Evolutionary conservation across 30 jellyfish, hydroid and myxozoan species (phyloP), one percentile per base, ranked within the genome.

Genomic region (Mastigias papua): DNA sequence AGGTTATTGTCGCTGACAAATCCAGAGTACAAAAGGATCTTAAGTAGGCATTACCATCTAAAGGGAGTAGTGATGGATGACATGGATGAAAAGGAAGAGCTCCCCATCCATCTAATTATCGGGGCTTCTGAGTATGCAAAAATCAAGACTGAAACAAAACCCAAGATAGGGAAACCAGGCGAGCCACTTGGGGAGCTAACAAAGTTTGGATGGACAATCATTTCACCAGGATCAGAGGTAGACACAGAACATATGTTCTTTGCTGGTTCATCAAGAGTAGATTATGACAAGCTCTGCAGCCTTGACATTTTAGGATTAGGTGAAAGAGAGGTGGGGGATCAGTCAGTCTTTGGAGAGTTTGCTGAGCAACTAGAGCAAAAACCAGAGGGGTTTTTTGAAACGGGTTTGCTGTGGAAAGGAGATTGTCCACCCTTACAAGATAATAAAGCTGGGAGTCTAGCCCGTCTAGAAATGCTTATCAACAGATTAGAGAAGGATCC

Each of bases 391-490:
- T 73, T 88, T 72, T 81, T 35, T 69, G 97, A 90, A 68, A 90
- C 94, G 9, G 91, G 91, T 25, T 60, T 90, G 26, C 25, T 75
- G 64, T 82, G 97, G 97, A 82, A 90, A 57, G 87, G 68, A 68
- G 61, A 66, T 34, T 50, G 80, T 48, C 86, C 89, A 22, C 76
- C 73, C 16, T 51, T 79, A 48, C 80, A 62, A 67, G 89, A 57
- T 79, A 81, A 82, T 71, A 76, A 90, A 69, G 76, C 79, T 33
- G 97, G 93, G 62, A 89, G 97, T 60, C 77, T 89, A 58, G 93
- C 93, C 23, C 61, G 90, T 21, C 86, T 72, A 73, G 34, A 63
- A 17, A 81, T 73, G 73, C 81, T 90, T 27, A 29, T 82, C 27
- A 60, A 69, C 46, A 81, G 91, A 42, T 85, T 81, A 11, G 80